Conservation (phyloP, 1,140 invertebrate genomes). For the Magallana gigas region DNA sequence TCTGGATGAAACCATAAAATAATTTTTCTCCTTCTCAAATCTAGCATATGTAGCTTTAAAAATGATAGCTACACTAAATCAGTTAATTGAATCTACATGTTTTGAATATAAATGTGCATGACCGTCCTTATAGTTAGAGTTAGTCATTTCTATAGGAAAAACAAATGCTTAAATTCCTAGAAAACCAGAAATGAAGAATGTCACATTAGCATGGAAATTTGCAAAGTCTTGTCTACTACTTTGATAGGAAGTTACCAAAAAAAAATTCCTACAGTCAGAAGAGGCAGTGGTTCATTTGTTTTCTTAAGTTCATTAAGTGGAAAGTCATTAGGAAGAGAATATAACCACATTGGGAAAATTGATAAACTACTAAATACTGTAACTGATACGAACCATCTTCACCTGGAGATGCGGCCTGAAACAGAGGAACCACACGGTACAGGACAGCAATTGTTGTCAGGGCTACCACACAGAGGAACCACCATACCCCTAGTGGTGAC, state of each 20-base stretch:
- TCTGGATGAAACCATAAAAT: no score
- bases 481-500: background rate
- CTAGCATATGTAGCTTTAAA: no score
- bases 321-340: background rate
- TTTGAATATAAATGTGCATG: no score
- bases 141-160: no score
- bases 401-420: background rate
- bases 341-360: no score
- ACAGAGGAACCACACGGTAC: background rate
- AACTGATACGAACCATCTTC: background rate
- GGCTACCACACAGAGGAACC: background rate
- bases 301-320: background rate
- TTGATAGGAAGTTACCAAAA: background rate
- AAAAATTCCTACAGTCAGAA: background rate
- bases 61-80: no score
- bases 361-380: background rate
- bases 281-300: background rate
- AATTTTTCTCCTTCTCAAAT: no score
- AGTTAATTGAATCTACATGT: no score
- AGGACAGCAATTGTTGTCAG: background rate
- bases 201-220: no score
- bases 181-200: no score
- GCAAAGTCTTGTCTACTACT: background rate
- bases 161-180: no score
- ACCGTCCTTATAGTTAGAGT: no score